Conservation (phyloP, 2,797 vertebrate genomes). For the Pelodytes ibericus region DNA sequence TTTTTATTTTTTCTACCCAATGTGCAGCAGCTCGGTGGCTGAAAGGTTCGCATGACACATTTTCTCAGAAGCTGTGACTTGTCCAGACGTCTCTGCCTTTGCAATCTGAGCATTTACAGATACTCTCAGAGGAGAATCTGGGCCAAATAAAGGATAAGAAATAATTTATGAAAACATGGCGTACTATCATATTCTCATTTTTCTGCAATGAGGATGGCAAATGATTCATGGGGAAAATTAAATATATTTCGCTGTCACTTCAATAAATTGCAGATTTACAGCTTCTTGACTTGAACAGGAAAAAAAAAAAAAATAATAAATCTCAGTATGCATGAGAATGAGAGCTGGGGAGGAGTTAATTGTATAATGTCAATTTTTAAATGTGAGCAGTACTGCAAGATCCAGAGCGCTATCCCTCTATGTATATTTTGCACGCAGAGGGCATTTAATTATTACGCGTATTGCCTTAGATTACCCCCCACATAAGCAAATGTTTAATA, state of each 20-base stretch:
- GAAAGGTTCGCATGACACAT: neutral
- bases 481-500: neutral
- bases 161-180: constrained; percentile 78
- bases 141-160: constrained; percentile 60
- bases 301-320: no score
- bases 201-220: constrained; percentile 77
- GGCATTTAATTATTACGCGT: constrained; percentile 10
- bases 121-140: constrained; percentile 61
- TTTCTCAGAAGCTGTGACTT: neutral
- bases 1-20: neutral
- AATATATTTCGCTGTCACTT: constrained; percentile 77
- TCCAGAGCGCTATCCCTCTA: constrained; percentile 8
- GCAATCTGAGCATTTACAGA: neutral
- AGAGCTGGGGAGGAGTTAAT: constrained; percentile 75
- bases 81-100: neutral
- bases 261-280: constrained; percentile 77
- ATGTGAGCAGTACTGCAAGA: neutral
- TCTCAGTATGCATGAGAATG: constrained; percentile 73
- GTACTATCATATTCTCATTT: constrained; percentile 79
- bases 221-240: constrained; percentile 79
- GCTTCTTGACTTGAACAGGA: constrained; percentile 75
- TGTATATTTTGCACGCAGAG: constrained; percentile 22
- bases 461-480: constrained; percentile 27
- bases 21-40: neutral
- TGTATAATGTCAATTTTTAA: constrained; percentile 61